These are phyloP conservation scores for Euspilapteryx auroguttella DNA, from an alignment of 2,888 invertebrate genomes.

Conservation along the genomic window DNA sequence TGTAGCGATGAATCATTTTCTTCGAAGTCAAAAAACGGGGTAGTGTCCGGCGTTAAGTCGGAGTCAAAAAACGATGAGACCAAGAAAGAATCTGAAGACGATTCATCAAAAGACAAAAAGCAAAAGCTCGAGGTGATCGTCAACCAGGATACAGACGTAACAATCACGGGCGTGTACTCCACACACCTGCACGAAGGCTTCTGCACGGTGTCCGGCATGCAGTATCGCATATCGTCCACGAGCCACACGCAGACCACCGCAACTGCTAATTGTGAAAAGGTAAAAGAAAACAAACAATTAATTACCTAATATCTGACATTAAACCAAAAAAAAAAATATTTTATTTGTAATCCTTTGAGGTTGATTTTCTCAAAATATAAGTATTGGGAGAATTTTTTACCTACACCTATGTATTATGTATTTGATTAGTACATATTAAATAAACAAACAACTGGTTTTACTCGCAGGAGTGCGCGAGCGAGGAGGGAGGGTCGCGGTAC, in stretches of 20 bases:
- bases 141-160: conserved; percentile 84
- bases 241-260: conserved; percentile 86
- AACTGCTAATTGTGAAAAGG: conserved; percentile 73
- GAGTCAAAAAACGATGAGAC: conserved; percentile 46
- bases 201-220: conserved; percentile 83
- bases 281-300: conserved; percentile 21
- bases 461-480: conserved; percentile 46
- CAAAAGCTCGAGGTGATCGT: conserved; percentile 78
- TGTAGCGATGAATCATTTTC: conserved; percentile 55
- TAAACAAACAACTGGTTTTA: no score
- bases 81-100: conserved; percentile 38
- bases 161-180: conserved; percentile 84
- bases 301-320: no score
- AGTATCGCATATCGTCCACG: conserved; percentile 85
- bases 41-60: conserved; percentile 57
- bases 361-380: no score
- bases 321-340: no score
- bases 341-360: no score
- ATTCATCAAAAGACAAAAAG: conserved; percentile 27
- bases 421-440: no score
- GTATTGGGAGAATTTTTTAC: no score
- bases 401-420: no score
- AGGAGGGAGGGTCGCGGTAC: conserved; percentile 62
- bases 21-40: conserved; percentile 55
- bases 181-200: conserved; percentile 83